Percentiles rank a stretch among this genome's conserved stretches.
phyloP scores from a whole-genome alignment of 2,797 vertebrate species.

The Anguilla pacifica region DNA sequence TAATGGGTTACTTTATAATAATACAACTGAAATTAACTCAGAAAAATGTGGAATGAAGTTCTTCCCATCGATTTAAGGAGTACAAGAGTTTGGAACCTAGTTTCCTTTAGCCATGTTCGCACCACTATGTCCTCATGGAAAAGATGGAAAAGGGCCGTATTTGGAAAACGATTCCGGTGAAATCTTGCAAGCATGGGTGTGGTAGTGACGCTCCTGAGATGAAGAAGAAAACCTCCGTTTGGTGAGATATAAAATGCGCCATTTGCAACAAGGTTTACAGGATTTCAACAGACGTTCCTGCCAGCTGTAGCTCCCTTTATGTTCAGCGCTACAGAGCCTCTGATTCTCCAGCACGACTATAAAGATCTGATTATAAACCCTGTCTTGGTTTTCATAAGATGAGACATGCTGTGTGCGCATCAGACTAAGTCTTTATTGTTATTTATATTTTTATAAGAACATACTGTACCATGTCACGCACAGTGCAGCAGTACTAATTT shows the following conservation, averaged over 20 bases:
- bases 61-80: constrained; percentile 25
- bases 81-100: neutral
- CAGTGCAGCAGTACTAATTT: neutral
- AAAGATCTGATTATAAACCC: neutral
- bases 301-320: neutral
- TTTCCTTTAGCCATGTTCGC: neutral
- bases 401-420: neutral
- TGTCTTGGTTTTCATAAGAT: neutral
- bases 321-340: neutral
- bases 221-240: neutral
- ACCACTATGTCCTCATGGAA: neutral
- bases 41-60: neutral
- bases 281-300: neutral
- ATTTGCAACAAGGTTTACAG: neutral
- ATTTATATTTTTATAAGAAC: neutral
- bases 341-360: neutral
- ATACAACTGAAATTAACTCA: neutral
- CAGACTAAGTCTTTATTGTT: neutral
- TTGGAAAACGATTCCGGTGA: neutral
- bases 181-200: constrained; percentile 17
- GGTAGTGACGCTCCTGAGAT: neutral
- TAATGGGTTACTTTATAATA: neutral
- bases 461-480: neutral
- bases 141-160: neutral
- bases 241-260: neutral